These are phyloP conservation scores for Rhingia rostrata DNA, from an alignment of 2,888 invertebrate species.

Conservation along the genomic window DNA sequence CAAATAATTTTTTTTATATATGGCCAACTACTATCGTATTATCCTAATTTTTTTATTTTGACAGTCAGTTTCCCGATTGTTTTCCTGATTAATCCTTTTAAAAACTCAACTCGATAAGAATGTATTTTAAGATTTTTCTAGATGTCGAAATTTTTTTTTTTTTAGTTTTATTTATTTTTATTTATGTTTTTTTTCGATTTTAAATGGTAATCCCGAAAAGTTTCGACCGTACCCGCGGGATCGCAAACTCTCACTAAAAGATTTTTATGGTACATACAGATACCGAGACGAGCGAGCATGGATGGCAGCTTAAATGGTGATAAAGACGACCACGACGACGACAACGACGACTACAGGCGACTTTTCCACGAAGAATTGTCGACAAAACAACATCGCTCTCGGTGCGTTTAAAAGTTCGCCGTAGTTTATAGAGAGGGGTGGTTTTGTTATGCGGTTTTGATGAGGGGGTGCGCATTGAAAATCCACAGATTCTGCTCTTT, in stretches of 20 bases:
- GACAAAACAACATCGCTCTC: constrained; percentile 40
- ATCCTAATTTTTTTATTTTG: constrained; percentile 31
- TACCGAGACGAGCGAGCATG: constrained; percentile 52
- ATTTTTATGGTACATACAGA: constrained; percentile 82
- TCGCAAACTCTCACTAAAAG: constrained; percentile 83
- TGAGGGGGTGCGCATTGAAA: constrained; percentile 46
- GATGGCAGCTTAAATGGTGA: constrained; percentile 64
- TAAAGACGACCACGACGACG: constrained; percentile 53
- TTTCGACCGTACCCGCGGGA: constrained; percentile 83
- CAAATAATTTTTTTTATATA: background rate
- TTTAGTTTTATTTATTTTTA: background rate
- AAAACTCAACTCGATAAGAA: background rate
- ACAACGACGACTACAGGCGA: constrained; percentile 24
- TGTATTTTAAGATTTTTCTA: background rate
- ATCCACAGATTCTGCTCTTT: constrained; percentile 43
- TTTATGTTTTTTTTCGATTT: background rate
- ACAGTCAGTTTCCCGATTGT: background rate
- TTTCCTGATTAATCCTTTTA: background rate
- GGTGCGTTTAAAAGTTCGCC: constrained; percentile 27
- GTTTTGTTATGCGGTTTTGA: background rate
- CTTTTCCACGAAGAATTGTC: constrained; percentile 36
- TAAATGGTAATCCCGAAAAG: constrained; percentile 77
- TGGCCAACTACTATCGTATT: constrained; percentile 6
- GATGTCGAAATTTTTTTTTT: background rate
- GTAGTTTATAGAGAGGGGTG: background rate